Evolutionary conservation across 2,888 invertebrate species (phyloP).

Genomic region (Thymelicus acteon): DNA sequence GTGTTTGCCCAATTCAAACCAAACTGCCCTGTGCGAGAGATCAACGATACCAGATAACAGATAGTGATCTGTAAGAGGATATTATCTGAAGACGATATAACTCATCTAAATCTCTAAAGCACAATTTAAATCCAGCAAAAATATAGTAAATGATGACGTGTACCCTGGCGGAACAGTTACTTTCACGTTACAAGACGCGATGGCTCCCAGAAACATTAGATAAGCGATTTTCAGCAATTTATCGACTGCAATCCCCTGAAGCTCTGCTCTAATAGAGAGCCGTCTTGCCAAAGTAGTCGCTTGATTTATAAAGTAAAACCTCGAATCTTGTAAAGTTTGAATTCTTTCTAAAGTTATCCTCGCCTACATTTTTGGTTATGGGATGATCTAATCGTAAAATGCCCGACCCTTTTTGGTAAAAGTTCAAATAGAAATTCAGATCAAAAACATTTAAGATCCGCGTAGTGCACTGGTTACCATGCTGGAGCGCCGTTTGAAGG

Average conservation of each 20-base stretch:
- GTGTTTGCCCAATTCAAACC: too few species aligned
- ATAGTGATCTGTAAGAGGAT: too few species aligned
- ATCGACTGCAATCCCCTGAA: slow-evolving; percentile 13
- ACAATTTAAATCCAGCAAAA: slow-evolving; percentile 2
- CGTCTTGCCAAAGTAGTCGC: slow-evolving; percentile 11
- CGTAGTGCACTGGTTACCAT: too few species aligned
- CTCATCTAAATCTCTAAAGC: not conserved
- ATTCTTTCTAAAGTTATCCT: not conserved
- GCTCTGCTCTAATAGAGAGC: slow-evolving; percentile 18
- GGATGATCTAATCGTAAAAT: too few species aligned
- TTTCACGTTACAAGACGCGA: slow-evolving; percentile 17
- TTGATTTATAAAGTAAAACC: slow-evolving; percentile 11
- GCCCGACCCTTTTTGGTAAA: too few species aligned
- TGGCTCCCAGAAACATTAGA: slow-evolving; percentile 25
- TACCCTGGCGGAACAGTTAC: slow-evolving; percentile 12
- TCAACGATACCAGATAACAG: too few species aligned
- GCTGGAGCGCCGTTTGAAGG: too few species aligned
- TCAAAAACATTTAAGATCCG: too few species aligned
- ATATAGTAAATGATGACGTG: slow-evolving; percentile 13
- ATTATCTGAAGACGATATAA: not conserved
- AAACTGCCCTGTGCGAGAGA: too few species aligned
- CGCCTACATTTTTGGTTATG: not conserved
- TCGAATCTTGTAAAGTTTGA: not conserved
- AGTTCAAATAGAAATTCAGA: too few species aligned
- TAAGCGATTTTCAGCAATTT: slow-evolving; percentile 34